A percentile compares a stretch with the other conserved stretches of the same genome.
Conservation (phyloP, 2,113 vertebrate species). For the Australoheros scitulus region DNA sequence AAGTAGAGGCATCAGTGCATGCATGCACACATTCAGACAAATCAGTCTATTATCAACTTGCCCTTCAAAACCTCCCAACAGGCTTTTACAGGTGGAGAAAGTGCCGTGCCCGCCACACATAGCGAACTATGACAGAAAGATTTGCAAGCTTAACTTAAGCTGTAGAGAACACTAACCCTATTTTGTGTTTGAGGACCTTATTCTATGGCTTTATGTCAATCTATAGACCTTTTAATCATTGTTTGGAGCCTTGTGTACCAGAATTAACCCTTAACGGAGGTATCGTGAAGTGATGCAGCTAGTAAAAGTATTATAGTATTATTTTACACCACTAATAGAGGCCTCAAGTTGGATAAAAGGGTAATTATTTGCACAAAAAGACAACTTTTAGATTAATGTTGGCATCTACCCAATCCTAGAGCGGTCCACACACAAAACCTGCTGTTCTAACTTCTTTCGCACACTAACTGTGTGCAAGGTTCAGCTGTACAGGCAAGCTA, state of each 20-base stretch:
- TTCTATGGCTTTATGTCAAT: not conserved
- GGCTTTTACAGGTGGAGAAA: not conserved
- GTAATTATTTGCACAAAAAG: not conserved
- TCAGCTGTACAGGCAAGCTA: not conserved
- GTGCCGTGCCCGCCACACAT: too few relatives aligned
- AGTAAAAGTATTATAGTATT: too few relatives aligned
- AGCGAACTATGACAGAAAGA: not conserved
- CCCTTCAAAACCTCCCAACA: not conserved
- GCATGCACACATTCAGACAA: not conserved
- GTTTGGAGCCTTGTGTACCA: not conserved
- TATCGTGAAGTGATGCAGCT: too few relatives aligned
- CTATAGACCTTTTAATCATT: not conserved
- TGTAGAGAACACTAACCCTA: not conserved
- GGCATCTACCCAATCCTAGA: slow-evolving; percentile 9
- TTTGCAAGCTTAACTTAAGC: not conserved
- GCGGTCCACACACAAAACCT: not conserved
- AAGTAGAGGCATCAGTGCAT: not conserved
- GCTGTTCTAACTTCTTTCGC: not conserved
- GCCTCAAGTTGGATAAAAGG: not conserved
- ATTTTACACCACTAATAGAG: not conserved
- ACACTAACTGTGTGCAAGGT: not conserved
- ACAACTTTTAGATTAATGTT: not conserved
- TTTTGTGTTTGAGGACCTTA: not conserved
- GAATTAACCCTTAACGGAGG: too few relatives aligned
- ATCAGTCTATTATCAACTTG: not conserved